These are phyloP conservation scores for Unio pictorum DNA, from an alignment of 2,888 invertebrate genomes.

Conservation along the genomic window DNA sequence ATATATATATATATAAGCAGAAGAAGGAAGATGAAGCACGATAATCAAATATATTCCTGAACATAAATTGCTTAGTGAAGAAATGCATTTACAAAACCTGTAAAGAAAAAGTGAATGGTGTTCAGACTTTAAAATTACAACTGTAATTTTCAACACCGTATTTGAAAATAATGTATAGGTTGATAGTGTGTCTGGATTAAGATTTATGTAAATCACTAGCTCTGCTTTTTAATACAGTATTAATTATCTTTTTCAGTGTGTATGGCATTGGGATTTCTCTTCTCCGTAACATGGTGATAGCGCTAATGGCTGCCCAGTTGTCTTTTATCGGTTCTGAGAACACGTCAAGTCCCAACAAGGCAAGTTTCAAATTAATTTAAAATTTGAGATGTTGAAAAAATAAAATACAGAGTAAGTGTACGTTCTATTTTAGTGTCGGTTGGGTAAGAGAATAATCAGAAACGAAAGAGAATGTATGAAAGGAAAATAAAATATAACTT, in stretches of 20 bases:
- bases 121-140: not conserved
- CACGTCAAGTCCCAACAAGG: conserved; percentile 44
- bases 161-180: not conserved
- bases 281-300: conserved; percentile 44
- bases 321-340: conserved; percentile 59
- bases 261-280: conserved; percentile 42
- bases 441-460: too few relatives aligned
- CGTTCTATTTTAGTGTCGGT: too few relatives aligned
- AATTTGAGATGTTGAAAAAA: too few relatives aligned
- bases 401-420: too few relatives aligned
- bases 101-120: not conserved
- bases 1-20: not conserved
- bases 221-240: not conserved
- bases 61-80: too few relatives aligned
- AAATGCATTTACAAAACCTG: too few relatives aligned
- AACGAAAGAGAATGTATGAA: too few relatives aligned
- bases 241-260: conserved; percentile 22
- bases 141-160: not conserved
- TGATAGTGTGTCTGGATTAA: too few relatives aligned
- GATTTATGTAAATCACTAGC: too few relatives aligned
- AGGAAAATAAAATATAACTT: too few relatives aligned
- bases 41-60: too few relatives aligned
- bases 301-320: conserved; percentile 50
- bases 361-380: conserved; percentile 10
- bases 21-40: not conserved